Evolutionary conservation across 2,888 invertebrate species (phyloP).

Genomic region (Trachelus stipa): DNA sequence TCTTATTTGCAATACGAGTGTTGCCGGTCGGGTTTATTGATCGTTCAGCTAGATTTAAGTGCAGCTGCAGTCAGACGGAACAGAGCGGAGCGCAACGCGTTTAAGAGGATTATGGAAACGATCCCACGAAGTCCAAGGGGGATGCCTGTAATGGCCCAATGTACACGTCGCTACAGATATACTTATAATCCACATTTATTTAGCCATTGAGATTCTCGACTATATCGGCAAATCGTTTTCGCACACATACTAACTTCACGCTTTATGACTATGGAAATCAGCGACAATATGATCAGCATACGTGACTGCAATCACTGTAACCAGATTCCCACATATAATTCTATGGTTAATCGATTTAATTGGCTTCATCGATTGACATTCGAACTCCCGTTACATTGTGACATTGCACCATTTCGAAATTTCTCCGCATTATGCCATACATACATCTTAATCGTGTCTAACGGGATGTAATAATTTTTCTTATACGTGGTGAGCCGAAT

Average conservation of each 20-base stretch:
- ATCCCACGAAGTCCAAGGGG: conserved; percentile 18
- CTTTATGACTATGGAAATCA: background rate
- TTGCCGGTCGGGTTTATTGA: conserved; percentile 31
- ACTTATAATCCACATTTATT: background rate
- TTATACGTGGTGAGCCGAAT: background rate
- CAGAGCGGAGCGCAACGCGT: conserved; percentile 21
- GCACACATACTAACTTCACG: background rate
- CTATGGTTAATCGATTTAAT: background rate
- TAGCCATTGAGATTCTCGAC: background rate
- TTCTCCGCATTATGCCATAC: background rate
- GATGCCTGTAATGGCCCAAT: conserved; percentile 14
- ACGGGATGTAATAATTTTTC: background rate
- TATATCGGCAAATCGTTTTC: background rate
- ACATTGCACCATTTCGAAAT: background rate
- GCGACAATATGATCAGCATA: background rate
- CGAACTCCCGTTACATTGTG: background rate
- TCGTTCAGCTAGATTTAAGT: conserved; percentile 33
- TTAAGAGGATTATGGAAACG: conserved; percentile 40
- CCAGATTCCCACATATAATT: background rate
- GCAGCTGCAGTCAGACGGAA: conserved; percentile 28
- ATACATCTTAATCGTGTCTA: background rate
- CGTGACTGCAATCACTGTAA: background rate
- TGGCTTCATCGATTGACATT: background rate
- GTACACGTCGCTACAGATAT: background rate
- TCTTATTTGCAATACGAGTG: conserved; percentile 24